Conservation (phyloP, 1,140 invertebrate species). For the Pseudomyrmex flavicornis region DNA sequence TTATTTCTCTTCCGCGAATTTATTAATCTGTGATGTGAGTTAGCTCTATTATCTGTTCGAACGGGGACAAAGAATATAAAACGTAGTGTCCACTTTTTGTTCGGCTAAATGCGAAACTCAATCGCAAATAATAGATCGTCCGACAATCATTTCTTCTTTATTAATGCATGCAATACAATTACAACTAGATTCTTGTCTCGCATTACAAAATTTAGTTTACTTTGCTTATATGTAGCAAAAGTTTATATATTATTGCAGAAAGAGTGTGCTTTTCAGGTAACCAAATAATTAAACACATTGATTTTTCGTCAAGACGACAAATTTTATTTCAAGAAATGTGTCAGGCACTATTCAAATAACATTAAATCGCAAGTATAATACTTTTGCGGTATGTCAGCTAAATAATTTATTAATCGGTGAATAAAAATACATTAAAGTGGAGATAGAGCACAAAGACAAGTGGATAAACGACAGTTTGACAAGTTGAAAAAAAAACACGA, state of each 20-base stretch:
- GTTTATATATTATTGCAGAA: background rate
- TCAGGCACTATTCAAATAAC: no score
- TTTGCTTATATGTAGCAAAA: background rate
- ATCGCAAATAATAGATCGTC: conserved; percentile 24
- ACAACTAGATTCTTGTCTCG: background rate
- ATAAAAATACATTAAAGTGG: no score
- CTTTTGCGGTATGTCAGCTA: no score
- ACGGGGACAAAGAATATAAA: conserved; percentile 14
- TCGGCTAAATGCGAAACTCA: no score
- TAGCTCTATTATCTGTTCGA: conserved; percentile 7
- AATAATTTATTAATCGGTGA: no score
- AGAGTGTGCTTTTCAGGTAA: background rate
- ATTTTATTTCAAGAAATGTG: no score
- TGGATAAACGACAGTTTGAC: background rate
- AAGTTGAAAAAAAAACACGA: background rate
- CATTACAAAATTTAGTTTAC: background rate
- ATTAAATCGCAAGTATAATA: no score
- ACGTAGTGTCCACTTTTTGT: background rate
- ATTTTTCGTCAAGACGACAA: background rate
- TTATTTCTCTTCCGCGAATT: conserved; percentile 5
- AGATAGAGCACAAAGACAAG: background rate
- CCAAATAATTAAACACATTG: background rate
- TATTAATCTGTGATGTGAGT: conserved; percentile 20
- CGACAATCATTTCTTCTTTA: conserved; percentile 1
- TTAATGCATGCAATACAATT: background rate